These are phyloP conservation scores for Coreoperca whiteheadi DNA, from an alignment of 2,113 vertebrate species.

Conservation along the genomic window DNA sequence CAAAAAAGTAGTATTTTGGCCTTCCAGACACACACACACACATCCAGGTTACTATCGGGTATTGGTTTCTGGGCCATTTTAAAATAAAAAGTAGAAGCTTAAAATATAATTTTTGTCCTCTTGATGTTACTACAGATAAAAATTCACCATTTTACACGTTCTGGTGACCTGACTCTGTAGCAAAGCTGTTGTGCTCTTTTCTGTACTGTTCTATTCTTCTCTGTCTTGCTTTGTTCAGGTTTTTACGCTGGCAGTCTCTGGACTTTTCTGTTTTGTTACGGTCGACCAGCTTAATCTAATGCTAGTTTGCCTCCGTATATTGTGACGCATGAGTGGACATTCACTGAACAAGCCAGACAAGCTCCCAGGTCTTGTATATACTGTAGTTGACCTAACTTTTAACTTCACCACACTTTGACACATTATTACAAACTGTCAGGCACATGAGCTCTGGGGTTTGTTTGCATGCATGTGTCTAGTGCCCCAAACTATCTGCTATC, in stretches of 20 bases:
- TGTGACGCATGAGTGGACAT: constrained; percentile 9
- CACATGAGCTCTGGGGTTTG: constrained; percentile 32
- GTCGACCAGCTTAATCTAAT: constrained; percentile 8
- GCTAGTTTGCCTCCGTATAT: constrained; percentile 8
- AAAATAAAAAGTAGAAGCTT: neutral
- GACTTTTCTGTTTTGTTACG: constrained; percentile 40
- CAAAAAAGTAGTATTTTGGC: neutral
- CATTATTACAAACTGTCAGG: neutral
- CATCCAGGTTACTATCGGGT: neutral
- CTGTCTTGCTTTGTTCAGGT: constrained; percentile 15
- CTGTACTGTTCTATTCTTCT: neutral
- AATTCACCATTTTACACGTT: neutral
- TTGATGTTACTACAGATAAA: neutral
- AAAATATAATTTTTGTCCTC: neutral
- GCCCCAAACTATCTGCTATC: constrained; percentile 23
- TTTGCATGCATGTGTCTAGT: constrained; percentile 62
- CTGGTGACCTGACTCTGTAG: neutral
- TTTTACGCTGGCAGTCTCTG: constrained; percentile 14
- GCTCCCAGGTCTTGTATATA: neutral
- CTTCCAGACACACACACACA: neutral
- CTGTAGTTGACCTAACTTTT: neutral
- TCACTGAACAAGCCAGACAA: neutral
- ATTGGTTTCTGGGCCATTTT: neutral
- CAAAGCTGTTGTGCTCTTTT: constrained; percentile 7
- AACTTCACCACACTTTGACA: neutral